These are phyloP conservation scores for Eriocheir sinensis DNA, from an alignment of 1,140 invertebrate genomes.

Conservation along the genomic window DNA sequence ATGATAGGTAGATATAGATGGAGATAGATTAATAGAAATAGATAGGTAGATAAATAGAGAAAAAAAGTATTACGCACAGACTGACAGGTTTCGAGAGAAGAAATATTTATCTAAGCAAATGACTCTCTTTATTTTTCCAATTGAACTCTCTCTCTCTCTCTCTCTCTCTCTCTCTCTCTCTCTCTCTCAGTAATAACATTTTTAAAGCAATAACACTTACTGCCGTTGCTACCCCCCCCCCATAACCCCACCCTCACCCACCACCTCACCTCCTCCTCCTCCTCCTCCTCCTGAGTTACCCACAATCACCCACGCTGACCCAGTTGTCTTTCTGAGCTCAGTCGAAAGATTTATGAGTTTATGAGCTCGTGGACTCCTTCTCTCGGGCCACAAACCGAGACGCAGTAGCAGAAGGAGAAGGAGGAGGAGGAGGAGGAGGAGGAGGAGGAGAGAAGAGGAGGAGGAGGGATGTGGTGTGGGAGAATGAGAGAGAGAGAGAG, in stretches of 20 bases:
- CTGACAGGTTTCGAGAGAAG: not conserved
- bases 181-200: not conserved
- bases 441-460: too few relatives aligned
- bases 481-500: too few relatives aligned
- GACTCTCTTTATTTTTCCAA: not conserved
- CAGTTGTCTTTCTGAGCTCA: not conserved
- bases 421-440: not conserved
- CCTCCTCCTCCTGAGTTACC: not conserved
- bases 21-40: too few relatives aligned
- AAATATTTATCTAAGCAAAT: not conserved
- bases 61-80: too few relatives aligned
- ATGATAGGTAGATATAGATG: too few relatives aligned
- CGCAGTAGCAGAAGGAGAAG: not conserved
- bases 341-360: not conserved
- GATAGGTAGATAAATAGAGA: too few relatives aligned
- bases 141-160: conserved; percentile 11
- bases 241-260: not conserved
- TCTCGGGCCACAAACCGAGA: not conserved
- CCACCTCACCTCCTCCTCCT: not conserved
- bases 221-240: too few relatives aligned
- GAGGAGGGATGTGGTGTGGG: too few relatives aligned
- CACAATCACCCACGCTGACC: not conserved
- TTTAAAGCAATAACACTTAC: not conserved
- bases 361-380: not conserved
- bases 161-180: conserved; percentile 10